These are phyloP conservation scores for Rynchops niger DNA, from an alignment of 2,113 vertebrate genomes.

Conservation along the genomic window DNA sequence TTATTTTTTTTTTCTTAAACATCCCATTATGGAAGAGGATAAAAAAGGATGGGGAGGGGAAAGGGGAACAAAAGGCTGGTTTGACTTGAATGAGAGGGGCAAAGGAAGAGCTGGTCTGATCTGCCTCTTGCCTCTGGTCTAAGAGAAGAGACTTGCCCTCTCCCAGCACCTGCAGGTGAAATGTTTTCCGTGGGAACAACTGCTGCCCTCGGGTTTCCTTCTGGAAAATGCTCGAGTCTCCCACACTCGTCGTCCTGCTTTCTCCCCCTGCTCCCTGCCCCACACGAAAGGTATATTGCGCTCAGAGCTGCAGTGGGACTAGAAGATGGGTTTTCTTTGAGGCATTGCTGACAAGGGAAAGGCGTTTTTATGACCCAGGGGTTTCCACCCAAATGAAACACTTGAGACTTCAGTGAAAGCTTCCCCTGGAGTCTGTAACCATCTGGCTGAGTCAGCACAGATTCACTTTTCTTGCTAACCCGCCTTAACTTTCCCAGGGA, in stretches of 20 bases:
- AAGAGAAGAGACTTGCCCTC: slow-evolving; percentile 56
- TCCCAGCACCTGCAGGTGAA: slow-evolving; percentile 63
- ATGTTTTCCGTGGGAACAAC: slow-evolving; percentile 63
- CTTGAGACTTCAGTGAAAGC: not conserved
- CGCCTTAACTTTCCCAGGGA: not conserved
- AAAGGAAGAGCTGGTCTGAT: slow-evolving; percentile 62
- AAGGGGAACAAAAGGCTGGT: slow-evolving; percentile 64
- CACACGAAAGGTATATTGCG: not conserved
- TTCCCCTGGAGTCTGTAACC: not conserved
- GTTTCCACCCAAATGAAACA: not conserved
- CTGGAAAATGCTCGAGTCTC: slow-evolving; percentile 35
- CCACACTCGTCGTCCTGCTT: not conserved
- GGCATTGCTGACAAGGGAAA: not conserved
- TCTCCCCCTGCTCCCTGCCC: not conserved
- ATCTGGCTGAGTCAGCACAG: not conserved
- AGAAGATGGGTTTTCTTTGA: not conserved
- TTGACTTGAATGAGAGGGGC: slow-evolving; percentile 64
- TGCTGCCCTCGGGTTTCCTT: slow-evolving; percentile 47
- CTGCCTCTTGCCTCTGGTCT: slow-evolving; percentile 66
- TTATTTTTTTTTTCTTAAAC: slow-evolving; percentile 49
- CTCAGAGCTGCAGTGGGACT: not conserved
- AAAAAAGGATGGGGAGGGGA: slow-evolving; percentile 67
- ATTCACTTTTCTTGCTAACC: not conserved
- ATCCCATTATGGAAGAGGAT: slow-evolving; percentile 73
- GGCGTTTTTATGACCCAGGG: not conserved